These are phyloP conservation scores for Hydrolagus affinis DNA, from an alignment of 2,113 vertebrate genomes.

Conservation along the genomic window DNA sequence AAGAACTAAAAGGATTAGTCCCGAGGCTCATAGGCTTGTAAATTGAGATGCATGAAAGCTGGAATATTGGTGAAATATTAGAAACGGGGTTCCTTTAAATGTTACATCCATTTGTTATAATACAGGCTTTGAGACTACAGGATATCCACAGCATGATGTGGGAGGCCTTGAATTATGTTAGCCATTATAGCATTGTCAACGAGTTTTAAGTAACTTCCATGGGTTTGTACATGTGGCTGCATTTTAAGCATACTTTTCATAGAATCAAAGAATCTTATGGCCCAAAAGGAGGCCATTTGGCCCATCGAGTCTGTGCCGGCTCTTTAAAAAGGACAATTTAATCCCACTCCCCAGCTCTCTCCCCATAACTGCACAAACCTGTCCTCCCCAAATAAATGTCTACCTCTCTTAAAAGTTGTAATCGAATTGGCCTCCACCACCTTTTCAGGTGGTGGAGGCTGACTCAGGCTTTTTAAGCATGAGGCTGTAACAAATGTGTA, in stretches of 20 bases:
- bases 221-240: not conserved
- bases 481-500: not conserved
- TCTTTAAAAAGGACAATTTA: no score
- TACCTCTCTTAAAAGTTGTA: no score
- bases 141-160: not conserved
- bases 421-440: no score
- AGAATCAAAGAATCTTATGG: no score
- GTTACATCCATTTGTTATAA: not conserved
- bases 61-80: not conserved
- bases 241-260: not conserved
- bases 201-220: not conserved
- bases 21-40: not conserved
- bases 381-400: no score
- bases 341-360: no score
- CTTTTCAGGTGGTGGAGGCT: no score
- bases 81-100: not conserved
- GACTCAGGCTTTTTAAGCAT: no score
- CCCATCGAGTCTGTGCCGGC: no score
- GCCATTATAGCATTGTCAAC: not conserved
- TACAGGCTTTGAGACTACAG: not conserved
- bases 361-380: no score
- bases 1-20: not conserved
- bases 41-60: not conserved
- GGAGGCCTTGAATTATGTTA: not conserved
- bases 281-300: no score